These are phyloP conservation scores for Phrynosoma platyrhinos DNA, from an alignment of 2,113 vertebrate species.

Conservation along the genomic window DNA sequence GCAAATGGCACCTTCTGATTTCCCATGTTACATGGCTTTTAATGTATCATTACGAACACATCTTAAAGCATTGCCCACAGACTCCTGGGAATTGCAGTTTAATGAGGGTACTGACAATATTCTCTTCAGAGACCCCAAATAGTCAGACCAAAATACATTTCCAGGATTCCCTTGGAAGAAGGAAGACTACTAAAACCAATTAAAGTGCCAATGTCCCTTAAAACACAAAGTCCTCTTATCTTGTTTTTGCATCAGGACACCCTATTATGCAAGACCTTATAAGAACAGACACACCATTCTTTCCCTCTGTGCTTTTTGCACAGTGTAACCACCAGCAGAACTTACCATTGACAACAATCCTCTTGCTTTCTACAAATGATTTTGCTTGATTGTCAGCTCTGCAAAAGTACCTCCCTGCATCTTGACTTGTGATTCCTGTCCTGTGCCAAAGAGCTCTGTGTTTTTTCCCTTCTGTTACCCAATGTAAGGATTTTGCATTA, in stretches of 20 bases:
- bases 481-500: not conserved
- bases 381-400: slow-evolving; percentile 63
- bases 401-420: slow-evolving; percentile 67
- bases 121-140: not conserved
- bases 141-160: not conserved
- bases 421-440: slow-evolving; percentile 51
- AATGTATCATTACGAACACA: too few relatives aligned
- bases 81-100: too few relatives aligned
- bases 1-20: not conserved
- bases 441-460: not conserved
- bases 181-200: not conserved
- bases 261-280: not conserved
- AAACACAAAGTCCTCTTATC: not conserved
- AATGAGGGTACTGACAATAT: too few relatives aligned
- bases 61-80: not conserved
- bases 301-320: not conserved
- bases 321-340: not conserved
- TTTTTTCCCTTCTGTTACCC: slow-evolving; percentile 24
- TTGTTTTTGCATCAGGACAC: not conserved
- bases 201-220: not conserved
- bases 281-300: not conserved
- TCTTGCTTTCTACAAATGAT: slow-evolving; percentile 40
- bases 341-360: slow-evolving; percentile 64
- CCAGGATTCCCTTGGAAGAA: not conserved
- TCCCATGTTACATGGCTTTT: not conserved